Evolutionary conservation across 2,113 vertebrate species (phyloP).

Genomic region (Plecotus auritus): DNA sequence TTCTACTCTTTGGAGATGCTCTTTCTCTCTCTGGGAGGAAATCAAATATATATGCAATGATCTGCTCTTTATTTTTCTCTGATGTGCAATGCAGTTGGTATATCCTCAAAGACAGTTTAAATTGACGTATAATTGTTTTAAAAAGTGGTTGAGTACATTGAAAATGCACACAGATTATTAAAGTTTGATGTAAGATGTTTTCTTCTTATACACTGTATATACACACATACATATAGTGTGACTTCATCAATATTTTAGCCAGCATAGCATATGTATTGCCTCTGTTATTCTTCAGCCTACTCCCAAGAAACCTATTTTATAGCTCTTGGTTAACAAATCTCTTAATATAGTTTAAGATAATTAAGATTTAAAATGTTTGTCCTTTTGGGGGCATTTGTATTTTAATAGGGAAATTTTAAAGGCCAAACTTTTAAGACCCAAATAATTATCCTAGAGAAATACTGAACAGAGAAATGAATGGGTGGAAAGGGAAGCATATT

Average conservation of each 20-base stretch:
- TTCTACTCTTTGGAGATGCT: background rate
- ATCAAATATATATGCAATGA: background rate
- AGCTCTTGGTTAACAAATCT: background rate
- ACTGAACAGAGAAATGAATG: background rate
- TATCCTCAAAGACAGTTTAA: constrained; percentile 13
- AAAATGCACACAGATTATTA: background rate
- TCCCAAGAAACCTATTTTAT: background rate
- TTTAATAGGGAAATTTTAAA: background rate
- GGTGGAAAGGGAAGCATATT: background rate
- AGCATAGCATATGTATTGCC: background rate
- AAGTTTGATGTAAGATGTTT: background rate
- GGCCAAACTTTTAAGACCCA: background rate
- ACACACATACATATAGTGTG: background rate
- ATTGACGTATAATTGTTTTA: constrained; percentile 38
- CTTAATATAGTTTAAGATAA: background rate
- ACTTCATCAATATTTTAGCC: background rate
- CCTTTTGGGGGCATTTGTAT: background rate
- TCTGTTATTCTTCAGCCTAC: background rate
- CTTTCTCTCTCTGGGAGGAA: background rate
- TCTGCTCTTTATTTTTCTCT: constrained; percentile 8
- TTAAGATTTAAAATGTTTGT: background rate
- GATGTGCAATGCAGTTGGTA: background rate
- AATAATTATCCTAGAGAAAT: background rate
- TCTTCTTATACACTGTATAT: background rate
- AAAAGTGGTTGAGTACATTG: background rate